Base-by-base conservation (phyloP, 2,888 invertebrate genomes). In the Notodonta dromedarius region DNA sequence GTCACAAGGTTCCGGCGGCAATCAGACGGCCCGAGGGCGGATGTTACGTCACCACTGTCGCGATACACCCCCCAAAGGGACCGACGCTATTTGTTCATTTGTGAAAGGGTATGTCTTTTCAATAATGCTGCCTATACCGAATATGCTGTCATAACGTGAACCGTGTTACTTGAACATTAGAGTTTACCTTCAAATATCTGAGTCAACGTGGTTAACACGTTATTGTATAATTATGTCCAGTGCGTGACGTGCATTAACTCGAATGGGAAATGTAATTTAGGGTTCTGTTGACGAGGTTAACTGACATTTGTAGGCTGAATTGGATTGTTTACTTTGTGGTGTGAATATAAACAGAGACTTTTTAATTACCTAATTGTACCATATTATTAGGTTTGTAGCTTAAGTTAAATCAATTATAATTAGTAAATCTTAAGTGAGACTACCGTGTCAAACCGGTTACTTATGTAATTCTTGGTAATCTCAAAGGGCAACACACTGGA, bases 31-130 rank as follows among this genome's bases (percentile, higher is more conserved):
- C 57, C 60, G 65, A 57, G 57, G 56, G 58, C 71, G 86, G 84
- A 86, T 78, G 77, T 87, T 85, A 86, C 83, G 86, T 84, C 86
- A 87, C 82, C 74, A 77, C 69, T 62, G 73, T 66, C 69, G 70
- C 77, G 73, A 78, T 80, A 77, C 61, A 65, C 60, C 64, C 60
- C 53, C 48, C 65, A 61, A 59, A 67, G 68, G 73, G 71, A 67
- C 69, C 60, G 67, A 67, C 73, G 76, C 54, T 42, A 42, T 42
- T 42, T 11, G 46, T 46, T 46, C 46, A n/a, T 1, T 46, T n/a
- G n/a, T n/a, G n/a, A n/a, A n/a, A n/a, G n/a, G n/a, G n/a, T n/a
- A 46, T 46, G 5, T n/a, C 11, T n/a, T 6, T 46, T 46, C 46
- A 46, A 46, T 46, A 42, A 46, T n/a, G 46, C n/a, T 46, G 13